Base-by-base conservation (phyloP, 1,140 invertebrate genomes). In the Cherax destructor region DNA sequence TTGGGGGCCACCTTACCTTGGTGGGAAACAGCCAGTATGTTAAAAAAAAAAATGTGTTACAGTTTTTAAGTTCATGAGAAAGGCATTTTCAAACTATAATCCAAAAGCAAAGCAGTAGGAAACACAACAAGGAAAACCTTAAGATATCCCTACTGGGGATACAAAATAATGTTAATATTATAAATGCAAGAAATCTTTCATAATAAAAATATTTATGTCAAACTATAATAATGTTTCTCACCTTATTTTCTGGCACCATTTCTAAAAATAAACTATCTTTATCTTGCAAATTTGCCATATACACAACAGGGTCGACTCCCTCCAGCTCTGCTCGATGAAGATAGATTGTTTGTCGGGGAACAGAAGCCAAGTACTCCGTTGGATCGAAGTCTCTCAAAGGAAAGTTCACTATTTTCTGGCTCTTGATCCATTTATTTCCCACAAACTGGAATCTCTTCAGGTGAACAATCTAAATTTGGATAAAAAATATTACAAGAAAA, bases 371-470 rank as follows among this genome's bases (percentile, higher is more conserved):
- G 95, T 97, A 98, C 3, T 96, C 96, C 0, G 97, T 97, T 0
- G 97, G 97, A 94, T 98, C 97, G 94, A 98, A 98, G 93, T 97
- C 95, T 89, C 96, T 95, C 91, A 97, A 96, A 0, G 97, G 97
- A 94, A 98, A 98, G 93, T 97, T 97, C 0, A 98, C 98, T 76
- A 97, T 97, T 94, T 98, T 98, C 94, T 98, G 97, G 0, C 97
- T 98, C 94, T 98, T 98, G n/a, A 98, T 97, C 97, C 97, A 98
- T 94, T 97, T 97, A 93, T 96, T 97, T 94, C 97, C 97, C 10
- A 98, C 96, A 94, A 96, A 97, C 94, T 98, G 98, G 94, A 98
- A 98, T 52, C 98, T 95, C 94, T 98, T 98, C 85, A 98, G 94
- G 94, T 98, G 98, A 11, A 98, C 96, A 94, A 98, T 97, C 97